These are phyloP conservation scores for Protobothrops flavoviridis DNA, from an alignment of 2,113 vertebrate species.

Conservation along the genomic window DNA sequence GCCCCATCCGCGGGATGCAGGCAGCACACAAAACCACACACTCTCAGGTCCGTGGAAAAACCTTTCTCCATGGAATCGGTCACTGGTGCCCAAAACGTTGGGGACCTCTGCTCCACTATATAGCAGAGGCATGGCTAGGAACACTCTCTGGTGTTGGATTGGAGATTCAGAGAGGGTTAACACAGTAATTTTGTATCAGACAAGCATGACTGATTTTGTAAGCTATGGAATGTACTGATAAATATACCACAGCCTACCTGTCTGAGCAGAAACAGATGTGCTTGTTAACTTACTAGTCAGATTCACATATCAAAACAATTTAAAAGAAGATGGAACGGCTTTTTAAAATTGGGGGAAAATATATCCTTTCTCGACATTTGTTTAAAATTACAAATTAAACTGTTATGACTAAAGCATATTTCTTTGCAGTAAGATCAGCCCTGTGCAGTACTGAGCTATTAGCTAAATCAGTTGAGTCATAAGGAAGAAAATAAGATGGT, in stretches of 20 bases:
- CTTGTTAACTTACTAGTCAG: neutral
- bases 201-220: neutral
- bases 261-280: slow-evolving; percentile 9
- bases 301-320: neutral
- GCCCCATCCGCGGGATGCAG: no score
- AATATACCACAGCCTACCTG: neutral
- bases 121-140: neutral
- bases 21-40: no score
- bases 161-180: neutral
- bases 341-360: neutral
- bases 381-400: neutral
- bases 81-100: no score
- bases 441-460: neutral
- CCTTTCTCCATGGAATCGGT: no score
- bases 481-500: neutral
- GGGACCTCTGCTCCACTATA: neutral
- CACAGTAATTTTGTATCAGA: neutral
- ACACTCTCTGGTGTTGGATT: neutral
- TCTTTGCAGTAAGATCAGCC: neutral
- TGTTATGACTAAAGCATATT: neutral
- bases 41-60: no score
- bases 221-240: slow-evolving; percentile 1
- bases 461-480: neutral
- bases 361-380: neutral
- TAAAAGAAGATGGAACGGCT: neutral